Conservation (phyloP, 1,140 invertebrate genomes). For the Drosophila pectinifera region DNA sequence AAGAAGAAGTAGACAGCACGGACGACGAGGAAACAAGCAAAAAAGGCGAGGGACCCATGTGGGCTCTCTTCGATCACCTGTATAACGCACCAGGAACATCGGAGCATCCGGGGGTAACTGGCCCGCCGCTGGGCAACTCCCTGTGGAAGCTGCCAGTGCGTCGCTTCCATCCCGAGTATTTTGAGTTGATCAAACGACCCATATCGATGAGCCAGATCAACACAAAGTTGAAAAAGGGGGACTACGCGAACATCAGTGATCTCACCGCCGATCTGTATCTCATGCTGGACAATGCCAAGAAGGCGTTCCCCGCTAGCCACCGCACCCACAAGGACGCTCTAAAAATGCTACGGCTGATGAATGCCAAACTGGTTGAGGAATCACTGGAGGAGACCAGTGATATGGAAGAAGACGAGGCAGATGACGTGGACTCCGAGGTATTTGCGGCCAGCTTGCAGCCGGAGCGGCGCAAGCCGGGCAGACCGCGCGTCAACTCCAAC, state of each 20-base stretch:
- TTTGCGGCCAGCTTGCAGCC: slow-evolving; percentile 52
- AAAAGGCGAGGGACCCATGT: slow-evolving; percentile 86
- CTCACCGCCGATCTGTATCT: slow-evolving; percentile 97
- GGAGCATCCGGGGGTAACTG: slow-evolving; percentile 85
- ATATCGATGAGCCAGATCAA: slow-evolving; percentile 97
- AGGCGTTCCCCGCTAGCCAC: slow-evolving; percentile 95
- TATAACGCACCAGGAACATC: slow-evolving; percentile 84
- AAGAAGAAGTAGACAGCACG: slow-evolving; percentile 81
- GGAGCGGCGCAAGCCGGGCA: slow-evolving; percentile 80
- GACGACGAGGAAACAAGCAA: slow-evolving; percentile 83
- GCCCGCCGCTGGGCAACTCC: slow-evolving; percentile 92
- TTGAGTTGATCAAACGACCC: slow-evolving; percentile 98
- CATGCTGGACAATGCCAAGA: slow-evolving; percentile 99
- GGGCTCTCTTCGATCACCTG: slow-evolving; percentile 86
- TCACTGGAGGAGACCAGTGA: slow-evolving; percentile 77
- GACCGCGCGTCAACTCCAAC: slow-evolving; percentile 85
- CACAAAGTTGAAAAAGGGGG: slow-evolving; percentile 94
- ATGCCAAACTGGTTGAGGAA: slow-evolving; percentile 81
- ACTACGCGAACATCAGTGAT: slow-evolving; percentile 94
- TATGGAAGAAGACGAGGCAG: slow-evolving; percentile 67
- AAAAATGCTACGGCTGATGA: slow-evolving; percentile 85
- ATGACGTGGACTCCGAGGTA: slow-evolving; percentile 51
- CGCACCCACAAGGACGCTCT: slow-evolving; percentile 91
- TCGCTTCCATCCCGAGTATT: slow-evolving; percentile 98
- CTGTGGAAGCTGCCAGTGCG: slow-evolving; percentile 97